Base-by-base conservation (phyloP, 2,113 vertebrate species). In the Ammodytes dubius region DNA sequence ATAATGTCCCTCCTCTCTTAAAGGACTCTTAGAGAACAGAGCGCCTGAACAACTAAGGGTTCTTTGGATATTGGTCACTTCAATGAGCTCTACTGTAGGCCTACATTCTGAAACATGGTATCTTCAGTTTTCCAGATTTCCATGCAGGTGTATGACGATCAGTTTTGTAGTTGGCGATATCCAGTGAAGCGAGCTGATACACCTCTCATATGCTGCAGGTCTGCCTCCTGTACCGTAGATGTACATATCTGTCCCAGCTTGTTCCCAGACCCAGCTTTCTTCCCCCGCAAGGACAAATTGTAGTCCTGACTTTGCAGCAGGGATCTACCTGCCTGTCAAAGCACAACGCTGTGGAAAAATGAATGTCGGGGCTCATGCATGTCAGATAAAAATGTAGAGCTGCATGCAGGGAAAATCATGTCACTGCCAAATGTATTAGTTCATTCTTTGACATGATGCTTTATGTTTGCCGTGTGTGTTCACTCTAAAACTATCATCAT, bases 221-320 rank as follows among this genome's bases (percentile, higher is more conserved):
- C 72, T 66, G 54, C 57, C 77, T 79, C 60, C 57, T 61, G 58
- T 56, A 76, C 52, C 70, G 73, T 65, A 79, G 81, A 69, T 71
- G 59, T 37, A 19, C 42, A 77, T 81, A 90, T 94, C 74, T 93
- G 93, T 80, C 77, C 74, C 79, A 73, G 91, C 93, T 92, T 94
- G 94, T 92, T 82, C 54, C 53, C 64, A 40, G 79, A 71, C 82
- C 85, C 54, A 27, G 53, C n/a, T 77, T 74, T 71, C 61, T 72
- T 85, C 57, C 74, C 67, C 45, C 10, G 27, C 56, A 0, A 86
- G 74, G 82, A 88, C 56, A 85, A 85, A 83, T 82, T 87, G 83
- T 74, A 82, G 87, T 77, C 60, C 82, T 77, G 54, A 79, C 35
- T 60, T 64, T 73, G 77, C 61, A 83, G 75, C 66, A 77, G 58